Conservation (phyloP, 2,888 invertebrate species). For the Plagodis pulveraria region DNA sequence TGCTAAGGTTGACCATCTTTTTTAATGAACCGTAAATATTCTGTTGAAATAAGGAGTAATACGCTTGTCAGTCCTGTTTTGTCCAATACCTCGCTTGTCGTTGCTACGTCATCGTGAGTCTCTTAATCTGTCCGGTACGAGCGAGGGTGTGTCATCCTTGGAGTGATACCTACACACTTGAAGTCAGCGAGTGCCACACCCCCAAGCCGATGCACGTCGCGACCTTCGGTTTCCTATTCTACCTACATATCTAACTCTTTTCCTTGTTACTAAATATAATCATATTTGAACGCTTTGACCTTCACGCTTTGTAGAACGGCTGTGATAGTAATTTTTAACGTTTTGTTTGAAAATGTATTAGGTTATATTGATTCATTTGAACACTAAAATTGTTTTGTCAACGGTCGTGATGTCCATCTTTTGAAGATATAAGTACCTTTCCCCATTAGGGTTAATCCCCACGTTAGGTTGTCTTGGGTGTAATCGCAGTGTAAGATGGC, state of each 20-base stretch:
- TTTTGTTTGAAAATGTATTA: not conserved
- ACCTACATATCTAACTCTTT: constrained; percentile 6
- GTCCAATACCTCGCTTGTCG: constrained; percentile 6
- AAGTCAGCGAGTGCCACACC: constrained; percentile 22
- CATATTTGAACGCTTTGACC: constrained; percentile 8
- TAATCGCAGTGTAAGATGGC: too few relatives aligned
- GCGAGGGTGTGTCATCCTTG: constrained; percentile 27
- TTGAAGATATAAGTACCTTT: too few relatives aligned
- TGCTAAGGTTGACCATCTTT: not conserved
- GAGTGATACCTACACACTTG: constrained; percentile 6
- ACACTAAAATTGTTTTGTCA: too few relatives aligned
- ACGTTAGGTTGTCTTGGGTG: too few relatives aligned
- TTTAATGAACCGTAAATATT: too few relatives aligned
- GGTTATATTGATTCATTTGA: too few relatives aligned
- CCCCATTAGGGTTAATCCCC: too few relatives aligned
- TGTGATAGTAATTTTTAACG: not conserved
- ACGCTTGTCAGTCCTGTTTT: constrained; percentile 6
- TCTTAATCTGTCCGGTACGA: not conserved
- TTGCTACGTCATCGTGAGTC: constrained; percentile 17
- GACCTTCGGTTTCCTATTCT: constrained; percentile 6
- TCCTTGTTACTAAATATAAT: constrained; percentile 15
- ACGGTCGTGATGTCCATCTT: too few relatives aligned
- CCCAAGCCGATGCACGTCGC: constrained; percentile 18
- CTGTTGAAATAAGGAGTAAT: not conserved
- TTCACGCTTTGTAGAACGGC: constrained; percentile 5